Evolutionary conservation across 1,140 invertebrate genomes (phyloP).

Genomic region (Octopus bimaculoides): DNA sequence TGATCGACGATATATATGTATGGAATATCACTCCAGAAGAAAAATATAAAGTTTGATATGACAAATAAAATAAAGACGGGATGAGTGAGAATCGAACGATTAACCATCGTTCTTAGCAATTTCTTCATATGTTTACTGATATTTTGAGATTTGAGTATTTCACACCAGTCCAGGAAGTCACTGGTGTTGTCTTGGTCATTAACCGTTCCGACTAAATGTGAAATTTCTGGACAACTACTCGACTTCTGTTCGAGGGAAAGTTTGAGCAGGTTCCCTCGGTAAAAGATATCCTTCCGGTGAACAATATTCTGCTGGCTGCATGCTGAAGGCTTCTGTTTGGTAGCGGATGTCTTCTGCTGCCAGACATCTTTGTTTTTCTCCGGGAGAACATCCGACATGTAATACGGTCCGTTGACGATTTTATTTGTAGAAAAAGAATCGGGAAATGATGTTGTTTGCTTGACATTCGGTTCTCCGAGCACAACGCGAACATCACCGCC

Average conservation of each 20-base stretch:
- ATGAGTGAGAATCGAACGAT: conserved; percentile 30
- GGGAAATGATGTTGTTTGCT: not conserved
- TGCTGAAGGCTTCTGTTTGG: not conserved
- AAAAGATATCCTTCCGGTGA: conserved; percentile 50
- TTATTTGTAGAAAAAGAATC: not conserved
- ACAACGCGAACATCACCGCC: not conserved
- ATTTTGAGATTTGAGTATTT: conserved; percentile 15
- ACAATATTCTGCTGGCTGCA: conserved; percentile 28
- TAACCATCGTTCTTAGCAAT: conserved; percentile 45
- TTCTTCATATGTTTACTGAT: conserved; percentile 27
- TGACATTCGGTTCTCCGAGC: not conserved
- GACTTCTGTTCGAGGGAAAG: conserved; percentile 22
- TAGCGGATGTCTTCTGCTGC: conserved; percentile 7
- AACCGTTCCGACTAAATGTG: conserved; percentile 12
- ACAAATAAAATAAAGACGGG: conserved; percentile 40
- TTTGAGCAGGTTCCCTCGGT: conserved; percentile 39
- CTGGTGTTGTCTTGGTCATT: conserved; percentile 24
- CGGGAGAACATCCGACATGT: not conserved
- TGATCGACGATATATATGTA: conserved; percentile 50
- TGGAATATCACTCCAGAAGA: conserved; percentile 50
- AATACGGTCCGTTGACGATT: not conserved
- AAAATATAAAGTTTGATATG: conserved; percentile 48
- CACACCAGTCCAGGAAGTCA: conserved; percentile 19
- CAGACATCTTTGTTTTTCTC: conserved; percentile 9
- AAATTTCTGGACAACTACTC: conserved; percentile 44